Evolutionary conservation across 37 sponge, comb jelly and placozoan genomes (phyloP).

Genomic region (Spongia lamella): DNA sequence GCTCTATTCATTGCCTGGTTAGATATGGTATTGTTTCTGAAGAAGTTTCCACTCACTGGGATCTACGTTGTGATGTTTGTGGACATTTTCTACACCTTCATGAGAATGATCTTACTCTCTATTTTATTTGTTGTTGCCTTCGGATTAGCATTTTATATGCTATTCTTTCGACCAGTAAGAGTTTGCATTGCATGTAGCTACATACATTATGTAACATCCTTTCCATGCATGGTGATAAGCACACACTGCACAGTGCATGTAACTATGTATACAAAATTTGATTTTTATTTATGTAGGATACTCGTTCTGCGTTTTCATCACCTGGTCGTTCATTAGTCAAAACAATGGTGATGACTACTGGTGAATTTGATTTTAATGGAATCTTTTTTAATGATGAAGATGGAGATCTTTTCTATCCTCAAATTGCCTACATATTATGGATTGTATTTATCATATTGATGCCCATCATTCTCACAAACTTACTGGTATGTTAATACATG

Average conservation of each 20-base stretch:
- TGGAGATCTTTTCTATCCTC: constrained; percentile 22
- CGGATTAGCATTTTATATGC: constrained; percentile 89
- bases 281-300: no score
- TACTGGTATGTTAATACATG: constrained; percentile 89
- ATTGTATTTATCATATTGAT: constrained; percentile 87
- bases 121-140: constrained; percentile 87
- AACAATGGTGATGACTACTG: constrained; percentile 89
- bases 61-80: constrained; percentile 97
- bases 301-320: constrained; percentile 50
- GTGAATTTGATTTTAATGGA: constrained; percentile 92
- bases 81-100: constrained; percentile 86
- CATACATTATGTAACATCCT: constrained; percentile 86
- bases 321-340: constrained; percentile 75
- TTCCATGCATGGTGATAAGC: constrained; percentile 85
- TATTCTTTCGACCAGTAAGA: constrained; percentile 52
- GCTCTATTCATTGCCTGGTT: constrained; percentile 90
- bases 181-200: constrained; percentile 53
- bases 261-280: no score
- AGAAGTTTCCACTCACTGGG: constrained; percentile 78
- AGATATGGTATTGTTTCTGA: constrained; percentile 75
- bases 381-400: constrained; percentile 43
- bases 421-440: constrained; percentile 72
- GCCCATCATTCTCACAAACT: constrained; percentile 93
- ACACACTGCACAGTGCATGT: no score
- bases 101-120: constrained; percentile 73